phyloP scores from a whole-genome alignment of 2,888 invertebrate genomes.

The Monopis laevigella region DNA sequence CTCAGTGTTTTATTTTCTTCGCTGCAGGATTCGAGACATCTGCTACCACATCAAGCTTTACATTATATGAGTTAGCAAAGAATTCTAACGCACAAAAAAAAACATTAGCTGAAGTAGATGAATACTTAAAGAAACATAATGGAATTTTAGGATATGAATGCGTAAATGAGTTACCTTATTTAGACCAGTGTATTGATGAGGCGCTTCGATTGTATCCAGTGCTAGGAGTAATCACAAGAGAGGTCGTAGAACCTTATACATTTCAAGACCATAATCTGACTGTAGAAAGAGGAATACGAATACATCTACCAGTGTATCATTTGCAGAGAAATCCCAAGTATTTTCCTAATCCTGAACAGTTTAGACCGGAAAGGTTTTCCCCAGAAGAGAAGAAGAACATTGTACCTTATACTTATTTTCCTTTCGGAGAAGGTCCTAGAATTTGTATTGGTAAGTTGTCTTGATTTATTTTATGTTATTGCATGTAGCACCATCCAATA shows the following conservation, averaged over 20 bases:
- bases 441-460: slow-evolving; percentile 40
- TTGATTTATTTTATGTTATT: too few relatives aligned
- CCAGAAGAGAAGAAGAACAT: slow-evolving; percentile 30
- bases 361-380: slow-evolving; percentile 38
- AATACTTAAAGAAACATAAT: slow-evolving; percentile 25
- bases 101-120: slow-evolving; percentile 30
- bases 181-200: slow-evolving; percentile 35
- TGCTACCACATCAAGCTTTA: slow-evolving; percentile 27
- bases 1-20: slow-evolving; percentile 58
- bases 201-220: slow-evolving; percentile 40
- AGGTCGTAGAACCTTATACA: slow-evolving; percentile 36
- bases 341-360: slow-evolving; percentile 39
- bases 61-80: slow-evolving; percentile 35
- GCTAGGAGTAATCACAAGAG: slow-evolving; percentile 32
- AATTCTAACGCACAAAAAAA: slow-evolving; percentile 26
- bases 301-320: slow-evolving; percentile 40
- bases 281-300: slow-evolving; percentile 33
- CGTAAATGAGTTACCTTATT: slow-evolving; percentile 29
- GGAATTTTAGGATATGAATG: slow-evolving; percentile 30
- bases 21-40: slow-evolving; percentile 41
- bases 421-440: slow-evolving; percentile 47
- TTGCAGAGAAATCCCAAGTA: slow-evolving; percentile 34
- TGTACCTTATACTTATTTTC: slow-evolving; percentile 37
- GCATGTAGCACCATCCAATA: too few relatives aligned
- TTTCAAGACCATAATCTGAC: slow-evolving; percentile 31